These are phyloP conservation scores for Pinna nobilis DNA, from an alignment of 1,140 invertebrate species.

Conservation along the genomic window DNA sequence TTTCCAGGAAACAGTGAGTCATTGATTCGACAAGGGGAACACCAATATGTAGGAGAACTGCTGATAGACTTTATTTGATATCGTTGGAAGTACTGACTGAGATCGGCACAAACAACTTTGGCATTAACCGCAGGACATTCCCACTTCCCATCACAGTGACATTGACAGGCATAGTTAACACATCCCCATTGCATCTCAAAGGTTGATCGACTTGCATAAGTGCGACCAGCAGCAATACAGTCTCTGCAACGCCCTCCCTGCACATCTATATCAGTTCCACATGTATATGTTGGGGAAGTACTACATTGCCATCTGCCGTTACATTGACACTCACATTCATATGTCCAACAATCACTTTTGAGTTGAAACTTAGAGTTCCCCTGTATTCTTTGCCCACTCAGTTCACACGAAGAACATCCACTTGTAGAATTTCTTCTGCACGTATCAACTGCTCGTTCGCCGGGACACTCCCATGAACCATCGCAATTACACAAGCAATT, in stretches of 20 bases:
- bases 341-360: constrained; percentile 47
- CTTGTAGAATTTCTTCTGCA: constrained; percentile 38
- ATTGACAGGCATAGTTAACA: constrained; percentile 47
- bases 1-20: constrained; percentile 36
- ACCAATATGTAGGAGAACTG: constrained; percentile 19
- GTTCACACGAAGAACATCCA: constrained; percentile 40
- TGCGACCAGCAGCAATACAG: constrained; percentile 37
- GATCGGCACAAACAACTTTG: constrained; percentile 4
- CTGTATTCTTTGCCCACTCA: constrained; percentile 31
- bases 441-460: constrained; percentile 46
- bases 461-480: constrained; percentile 59
- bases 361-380: constrained; percentile 39
- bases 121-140: constrained; percentile 26
- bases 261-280: constrained; percentile 9
- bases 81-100: constrained; percentile 24
- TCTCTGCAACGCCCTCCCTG: constrained; percentile 22
- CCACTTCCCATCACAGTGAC: constrained; percentile 42
- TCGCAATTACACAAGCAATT: constrained; percentile 59
- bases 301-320: constrained; percentile 47
- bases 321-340: constrained; percentile 56
- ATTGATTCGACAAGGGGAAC: constrained; percentile 25
- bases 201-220: constrained; percentile 13
- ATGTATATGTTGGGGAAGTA: constrained; percentile 20
- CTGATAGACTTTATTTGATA: constrained; percentile 31
- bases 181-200: constrained; percentile 45